phyloP scores from a whole-genome alignment of 2,113 vertebrate genomes.

The Eolophus roseicapilla region DNA sequence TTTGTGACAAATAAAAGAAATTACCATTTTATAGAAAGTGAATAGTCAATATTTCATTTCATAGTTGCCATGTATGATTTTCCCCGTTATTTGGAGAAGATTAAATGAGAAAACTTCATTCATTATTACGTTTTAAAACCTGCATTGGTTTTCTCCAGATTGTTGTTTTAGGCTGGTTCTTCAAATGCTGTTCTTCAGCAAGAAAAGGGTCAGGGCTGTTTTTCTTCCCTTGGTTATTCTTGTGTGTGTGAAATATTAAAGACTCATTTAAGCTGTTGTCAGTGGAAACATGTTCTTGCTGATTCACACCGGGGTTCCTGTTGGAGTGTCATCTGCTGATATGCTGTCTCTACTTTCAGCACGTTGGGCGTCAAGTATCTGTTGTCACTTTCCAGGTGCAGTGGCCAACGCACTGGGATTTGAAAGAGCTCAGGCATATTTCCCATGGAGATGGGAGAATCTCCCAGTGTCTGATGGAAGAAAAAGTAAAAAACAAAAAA shows the following conservation, averaged over 20 bases:
- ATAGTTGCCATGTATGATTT: slow-evolving; percentile 15
- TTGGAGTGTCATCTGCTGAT: slow-evolving; percentile 22
- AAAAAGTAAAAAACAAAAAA: background rate
- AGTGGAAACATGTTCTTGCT: background rate
- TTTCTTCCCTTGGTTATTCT: background rate
- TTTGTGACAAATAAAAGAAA: background rate
- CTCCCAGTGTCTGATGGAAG: background rate
- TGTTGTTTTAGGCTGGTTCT: background rate
- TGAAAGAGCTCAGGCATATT: rapidly evolving
- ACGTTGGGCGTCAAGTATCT: rapidly evolving
- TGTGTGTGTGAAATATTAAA: background rate
- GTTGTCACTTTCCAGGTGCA: background rate
- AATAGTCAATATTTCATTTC: slow-evolving; percentile 52
- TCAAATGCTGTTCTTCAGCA: background rate
- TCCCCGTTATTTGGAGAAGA: background rate
- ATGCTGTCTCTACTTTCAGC: background rate
- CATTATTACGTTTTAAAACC: background rate
- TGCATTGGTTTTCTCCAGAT: background rate
- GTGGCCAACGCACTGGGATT: rapidly evolving
- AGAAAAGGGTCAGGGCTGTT: background rate
- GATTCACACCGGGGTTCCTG: background rate
- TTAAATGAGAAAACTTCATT: slow-evolving; percentile 50
- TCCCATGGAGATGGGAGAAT: background rate
- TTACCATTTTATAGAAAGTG: background rate
- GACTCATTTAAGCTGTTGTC: slow-evolving; percentile 11